phyloP scores from a whole-genome alignment of 2,113 vertebrate species.

The Silurus asotus region DNA sequence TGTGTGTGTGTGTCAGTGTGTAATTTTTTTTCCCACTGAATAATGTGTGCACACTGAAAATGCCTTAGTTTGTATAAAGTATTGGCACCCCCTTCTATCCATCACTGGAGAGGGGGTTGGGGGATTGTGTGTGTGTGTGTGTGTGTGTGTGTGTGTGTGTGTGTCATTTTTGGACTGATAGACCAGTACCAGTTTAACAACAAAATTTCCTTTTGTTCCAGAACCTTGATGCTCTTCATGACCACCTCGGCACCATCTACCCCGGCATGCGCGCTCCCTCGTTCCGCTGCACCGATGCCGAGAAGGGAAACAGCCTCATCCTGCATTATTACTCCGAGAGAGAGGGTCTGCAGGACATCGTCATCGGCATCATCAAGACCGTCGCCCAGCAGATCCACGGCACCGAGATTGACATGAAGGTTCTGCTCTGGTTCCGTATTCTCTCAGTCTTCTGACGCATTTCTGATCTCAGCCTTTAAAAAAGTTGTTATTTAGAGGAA shows the following conservation, averaged over 20 bases:
- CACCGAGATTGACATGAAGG: slow-evolving; percentile 99
- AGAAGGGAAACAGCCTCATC: slow-evolving; percentile 94
- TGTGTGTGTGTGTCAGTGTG: too few relatives aligned
- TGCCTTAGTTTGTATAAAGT: background rate
- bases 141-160: too few relatives aligned
- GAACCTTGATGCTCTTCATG: slow-evolving; percentile 96
- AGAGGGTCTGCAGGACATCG: slow-evolving; percentile 97
- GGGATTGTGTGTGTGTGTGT: too few relatives aligned
- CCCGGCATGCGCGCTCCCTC: slow-evolving; percentile 98
- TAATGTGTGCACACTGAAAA: background rate
- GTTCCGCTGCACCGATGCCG: slow-evolving; percentile 93
- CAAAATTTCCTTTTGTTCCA: slow-evolving; percentile 59
- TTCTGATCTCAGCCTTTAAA: too few relatives aligned
- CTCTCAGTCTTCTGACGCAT: slow-evolving; percentile 16
- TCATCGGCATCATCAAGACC: slow-evolving; percentile 98
- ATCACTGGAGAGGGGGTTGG: too few relatives aligned
- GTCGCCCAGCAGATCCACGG: slow-evolving; percentile 97
- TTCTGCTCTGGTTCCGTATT: slow-evolving; percentile 58
- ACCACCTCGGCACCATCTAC: slow-evolving; percentile 98
- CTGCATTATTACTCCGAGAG: slow-evolving; percentile 98
- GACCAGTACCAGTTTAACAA: background rate
- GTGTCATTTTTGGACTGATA: too few relatives aligned
- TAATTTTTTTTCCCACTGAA: background rate
- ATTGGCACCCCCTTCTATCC: background rate
- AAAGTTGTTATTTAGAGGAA: background rate